phyloP scores from a whole-genome alignment of 2,113 vertebrate genomes.

The Epinephelus lanceolatus region DNA sequence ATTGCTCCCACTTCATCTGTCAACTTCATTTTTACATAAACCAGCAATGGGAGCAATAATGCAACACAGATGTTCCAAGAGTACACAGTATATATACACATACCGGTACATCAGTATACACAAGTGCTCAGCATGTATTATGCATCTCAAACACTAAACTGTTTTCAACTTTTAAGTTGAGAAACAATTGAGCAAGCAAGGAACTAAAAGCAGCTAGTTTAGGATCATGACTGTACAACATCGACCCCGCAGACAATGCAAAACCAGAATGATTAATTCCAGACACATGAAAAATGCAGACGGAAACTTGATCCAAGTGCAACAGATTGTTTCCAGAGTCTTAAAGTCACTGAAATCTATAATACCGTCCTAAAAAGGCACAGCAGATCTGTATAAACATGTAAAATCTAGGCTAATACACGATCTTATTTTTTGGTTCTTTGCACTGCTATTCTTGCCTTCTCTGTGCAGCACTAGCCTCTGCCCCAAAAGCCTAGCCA shows the following conservation, averaged over 20 bases:
- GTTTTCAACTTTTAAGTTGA: too few species aligned
- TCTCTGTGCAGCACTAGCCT: constrained; percentile 41
- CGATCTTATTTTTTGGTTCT: constrained; percentile 15
- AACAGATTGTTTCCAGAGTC: constrained; percentile 27
- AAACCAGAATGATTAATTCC: constrained; percentile 55
- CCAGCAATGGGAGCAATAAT: constrained; percentile 24
- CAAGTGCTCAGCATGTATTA: neutral
- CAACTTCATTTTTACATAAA: constrained; percentile 15
- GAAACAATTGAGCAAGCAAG: neutral
- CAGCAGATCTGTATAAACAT: constrained; percentile 10
- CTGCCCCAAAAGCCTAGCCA: constrained; percentile 30
- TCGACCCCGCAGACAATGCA: constrained; percentile 40
- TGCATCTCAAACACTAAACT: neutral
- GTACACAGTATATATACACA: neutral
- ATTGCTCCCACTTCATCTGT: constrained; percentile 19
- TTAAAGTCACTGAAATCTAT: constrained; percentile 16
- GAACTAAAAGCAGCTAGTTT: neutral
- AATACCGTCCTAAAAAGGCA: constrained; percentile 6
- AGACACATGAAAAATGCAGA: constrained; percentile 65
- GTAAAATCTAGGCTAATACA: neutral
- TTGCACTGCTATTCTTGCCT: constrained; percentile 39
- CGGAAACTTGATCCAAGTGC: constrained; percentile 51
- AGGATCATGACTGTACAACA: constrained; percentile 11
- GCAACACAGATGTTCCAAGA: constrained; percentile 54
- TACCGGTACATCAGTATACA: neutral